phyloP scores from a whole-genome alignment of 2,797 vertebrate species.

The Syndactyla subalaris region DNA sequence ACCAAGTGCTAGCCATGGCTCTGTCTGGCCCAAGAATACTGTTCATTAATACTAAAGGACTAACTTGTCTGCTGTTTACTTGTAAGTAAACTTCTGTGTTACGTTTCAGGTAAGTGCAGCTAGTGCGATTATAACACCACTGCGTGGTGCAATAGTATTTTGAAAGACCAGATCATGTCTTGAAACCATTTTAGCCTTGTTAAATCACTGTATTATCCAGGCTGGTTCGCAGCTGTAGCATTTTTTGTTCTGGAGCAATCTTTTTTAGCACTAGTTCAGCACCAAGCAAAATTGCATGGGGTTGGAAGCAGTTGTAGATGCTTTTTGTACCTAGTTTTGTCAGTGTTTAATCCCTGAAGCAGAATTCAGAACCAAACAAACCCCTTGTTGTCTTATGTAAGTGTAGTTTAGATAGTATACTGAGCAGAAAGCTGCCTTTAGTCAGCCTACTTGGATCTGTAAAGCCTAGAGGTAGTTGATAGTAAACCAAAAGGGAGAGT shows the following conservation, averaged over 20 bases:
- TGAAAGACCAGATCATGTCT: not conserved
- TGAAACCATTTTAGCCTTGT: not conserved
- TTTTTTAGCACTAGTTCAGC: not conserved
- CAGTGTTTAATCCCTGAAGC: not conserved
- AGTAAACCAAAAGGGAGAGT: not conserved
- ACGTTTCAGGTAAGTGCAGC: not conserved
- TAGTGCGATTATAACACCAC: not conserved
- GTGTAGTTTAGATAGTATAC: not conserved
- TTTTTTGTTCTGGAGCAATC: not conserved
- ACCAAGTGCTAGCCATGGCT: not conserved
- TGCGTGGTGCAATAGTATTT: not conserved
- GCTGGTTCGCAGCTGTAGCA: not conserved
- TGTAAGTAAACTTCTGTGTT: not conserved
- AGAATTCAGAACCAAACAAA: not conserved
- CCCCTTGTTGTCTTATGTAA: not conserved
- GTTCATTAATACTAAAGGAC: not conserved
- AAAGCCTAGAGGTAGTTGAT: not conserved
- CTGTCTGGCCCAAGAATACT: not conserved
- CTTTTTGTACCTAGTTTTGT: not conserved
- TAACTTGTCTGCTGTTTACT: not conserved
- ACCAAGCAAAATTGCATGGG: not conserved
- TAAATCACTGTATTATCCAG: not conserved
- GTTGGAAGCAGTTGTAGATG: not conserved
- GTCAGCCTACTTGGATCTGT: not conserved
- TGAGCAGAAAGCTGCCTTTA: not conserved